These are phyloP conservation scores for Pogonognathellus flavescens DNA, from an alignment of 1,140 invertebrate species.

Conservation along the genomic window DNA sequence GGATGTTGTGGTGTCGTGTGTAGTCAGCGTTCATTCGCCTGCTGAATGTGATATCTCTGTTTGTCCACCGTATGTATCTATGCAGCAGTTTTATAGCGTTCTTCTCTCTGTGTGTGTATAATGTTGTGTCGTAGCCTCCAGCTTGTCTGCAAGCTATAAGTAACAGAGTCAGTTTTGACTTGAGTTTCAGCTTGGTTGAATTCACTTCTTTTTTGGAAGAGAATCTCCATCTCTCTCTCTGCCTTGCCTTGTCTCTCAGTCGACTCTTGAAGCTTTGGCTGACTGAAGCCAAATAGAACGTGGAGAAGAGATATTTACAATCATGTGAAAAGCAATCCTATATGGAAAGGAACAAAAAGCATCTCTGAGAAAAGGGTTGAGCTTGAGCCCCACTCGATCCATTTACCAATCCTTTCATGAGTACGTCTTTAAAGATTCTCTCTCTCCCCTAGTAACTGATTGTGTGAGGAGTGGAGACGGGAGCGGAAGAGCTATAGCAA, in stretches of 20 bases:
- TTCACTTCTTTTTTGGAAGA: background rate
- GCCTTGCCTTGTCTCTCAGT: conserved; percentile 3
- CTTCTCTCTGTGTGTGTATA: background rate
- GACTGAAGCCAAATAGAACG: background rate
- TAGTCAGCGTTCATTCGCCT: no score
- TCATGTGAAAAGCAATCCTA: background rate
- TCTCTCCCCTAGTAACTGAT: conserved; percentile 16
- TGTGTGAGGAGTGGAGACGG: background rate
- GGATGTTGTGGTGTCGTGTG: background rate
- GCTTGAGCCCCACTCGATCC: conserved; percentile 48
- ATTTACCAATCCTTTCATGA: conserved; percentile 57
- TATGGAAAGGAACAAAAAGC: conserved; percentile 25
- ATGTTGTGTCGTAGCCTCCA: background rate
- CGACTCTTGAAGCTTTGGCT: conserved; percentile 12
- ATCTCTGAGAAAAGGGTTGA: conserved; percentile 54
- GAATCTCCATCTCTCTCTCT: background rate
- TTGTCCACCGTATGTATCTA: no score
- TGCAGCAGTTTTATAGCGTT: no score
- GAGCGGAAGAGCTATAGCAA: background rate
- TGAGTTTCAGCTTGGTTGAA: no score
- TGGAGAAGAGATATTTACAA: background rate
- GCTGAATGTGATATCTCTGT: no score
- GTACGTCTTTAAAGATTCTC: conserved; percentile 24
- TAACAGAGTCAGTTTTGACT: background rate
- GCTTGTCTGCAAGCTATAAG: background rate